Evolutionary conservation across 2,888 invertebrate genomes (phyloP).

Genomic region (Pyrrhia umbra): DNA sequence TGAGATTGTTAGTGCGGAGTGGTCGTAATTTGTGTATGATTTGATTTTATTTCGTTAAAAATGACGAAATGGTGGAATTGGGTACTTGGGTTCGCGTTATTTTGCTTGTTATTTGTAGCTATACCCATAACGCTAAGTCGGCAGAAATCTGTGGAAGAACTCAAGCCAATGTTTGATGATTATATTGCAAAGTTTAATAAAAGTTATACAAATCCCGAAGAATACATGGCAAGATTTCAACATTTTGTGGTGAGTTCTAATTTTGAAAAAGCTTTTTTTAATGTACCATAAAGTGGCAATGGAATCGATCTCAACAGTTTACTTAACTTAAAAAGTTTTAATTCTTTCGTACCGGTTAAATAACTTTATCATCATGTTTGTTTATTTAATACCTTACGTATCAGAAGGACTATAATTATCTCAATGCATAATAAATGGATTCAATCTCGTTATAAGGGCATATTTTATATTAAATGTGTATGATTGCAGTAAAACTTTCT

Average conservation of each 20-base stretch:
- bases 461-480: not conserved
- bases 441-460: constrained; percentile 18
- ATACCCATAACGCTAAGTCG: constrained; percentile 76
- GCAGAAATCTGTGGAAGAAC: constrained; percentile 67
- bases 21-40: constrained; percentile 44
- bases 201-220: constrained; percentile 85
- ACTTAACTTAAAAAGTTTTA: not conserved
- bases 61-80: constrained; percentile 87
- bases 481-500: not conserved
- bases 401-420: constrained; percentile 18
- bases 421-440: constrained; percentile 26
- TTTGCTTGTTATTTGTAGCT: constrained; percentile 80
- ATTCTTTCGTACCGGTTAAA: not conserved
- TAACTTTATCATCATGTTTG: constrained; percentile 21
- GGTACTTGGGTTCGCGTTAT: constrained; percentile 75
- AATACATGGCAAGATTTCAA: constrained; percentile 86
- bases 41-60: constrained; percentile 56
- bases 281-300: not conserved
- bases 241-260: constrained; percentile 87
- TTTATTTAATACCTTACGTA: constrained; percentile 31
- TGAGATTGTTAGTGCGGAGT: constrained; percentile 9
- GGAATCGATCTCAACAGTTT: constrained; percentile 1
- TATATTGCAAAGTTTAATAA: constrained; percentile 90
- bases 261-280: not conserved
- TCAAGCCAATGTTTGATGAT: constrained; percentile 83